A percentile compares a stretch with the other conserved stretches of the same genome.
Conservation (phyloP, 2,888 invertebrate species). For the Tetramorium bicarinatum region DNA sequence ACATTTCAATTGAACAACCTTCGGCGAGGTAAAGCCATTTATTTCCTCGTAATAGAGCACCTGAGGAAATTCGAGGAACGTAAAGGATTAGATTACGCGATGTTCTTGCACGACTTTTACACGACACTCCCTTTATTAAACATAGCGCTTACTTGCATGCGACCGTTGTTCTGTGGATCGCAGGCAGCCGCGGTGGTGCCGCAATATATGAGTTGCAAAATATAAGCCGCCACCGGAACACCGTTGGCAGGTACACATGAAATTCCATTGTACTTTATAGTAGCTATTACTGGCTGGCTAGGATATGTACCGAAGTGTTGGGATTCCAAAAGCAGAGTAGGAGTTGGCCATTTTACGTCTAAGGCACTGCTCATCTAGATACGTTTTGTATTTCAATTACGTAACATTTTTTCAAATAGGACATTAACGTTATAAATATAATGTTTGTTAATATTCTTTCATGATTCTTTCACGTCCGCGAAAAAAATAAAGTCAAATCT, state of each 20-base stretch:
- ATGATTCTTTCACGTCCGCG: background rate
- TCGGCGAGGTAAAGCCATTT: constrained; percentile 90
- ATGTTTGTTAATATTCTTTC: background rate
- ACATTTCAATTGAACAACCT: constrained; percentile 90
- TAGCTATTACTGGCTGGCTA: constrained; percentile 91
- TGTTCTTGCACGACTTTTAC: background rate
- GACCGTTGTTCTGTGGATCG: constrained; percentile 88
- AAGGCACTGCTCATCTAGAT: constrained; percentile 86
- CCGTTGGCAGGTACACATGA: constrained; percentile 87
- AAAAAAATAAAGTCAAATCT: background rate
- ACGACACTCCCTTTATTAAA: background rate
- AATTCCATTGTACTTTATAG: constrained; percentile 92
- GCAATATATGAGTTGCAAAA: constrained; percentile 92
- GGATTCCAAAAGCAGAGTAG: constrained; percentile 91
- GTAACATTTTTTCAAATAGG: background rate
- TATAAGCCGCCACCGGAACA: constrained; percentile 88
- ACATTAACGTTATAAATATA: background rate
- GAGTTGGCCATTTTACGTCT: constrained; percentile 94
- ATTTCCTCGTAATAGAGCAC: constrained; percentile 93
- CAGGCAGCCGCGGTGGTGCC: constrained; percentile 92
- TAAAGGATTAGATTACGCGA: background rate
- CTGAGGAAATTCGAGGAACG: constrained; percentile 82
- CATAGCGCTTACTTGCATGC: constrained; percentile 85
- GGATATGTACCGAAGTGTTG: constrained; percentile 94
- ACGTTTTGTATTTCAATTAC: constrained; percentile 16